Base-by-base conservation (phyloP, 2,888 invertebrate species). In the Pteria penguin region DNA sequence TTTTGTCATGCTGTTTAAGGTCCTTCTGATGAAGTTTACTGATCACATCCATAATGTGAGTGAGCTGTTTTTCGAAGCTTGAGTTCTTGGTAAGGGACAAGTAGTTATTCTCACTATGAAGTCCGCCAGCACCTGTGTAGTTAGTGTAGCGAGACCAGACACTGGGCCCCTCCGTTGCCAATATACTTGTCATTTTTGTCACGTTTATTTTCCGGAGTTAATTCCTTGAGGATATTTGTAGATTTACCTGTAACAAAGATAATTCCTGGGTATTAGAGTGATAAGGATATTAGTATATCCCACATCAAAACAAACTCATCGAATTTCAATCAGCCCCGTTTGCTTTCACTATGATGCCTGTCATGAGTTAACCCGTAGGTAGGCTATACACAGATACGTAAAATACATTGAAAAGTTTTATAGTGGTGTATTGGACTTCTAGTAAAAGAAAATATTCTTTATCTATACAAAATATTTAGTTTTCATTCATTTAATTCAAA, bases 41-140 rank as follows among this genome's bases (percentile, higher is more conserved):
- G 36, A 65, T n/a, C 18, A 36, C 45, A 22, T 32, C 36, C 2
- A 65, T 65, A 11, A 36, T 22, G 18, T 36, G 36, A 36, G 27
- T 27, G 26, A 65, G 36, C 27, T 65, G 65, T 36, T 65, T 65
- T 36, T 65, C 27, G 11, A 36, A 27, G n/a, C 65, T 22, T 2
- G 45, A 36, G 26, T 65, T 33, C 45, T 26, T 65, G 14, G 65
- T 26, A 45, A 36, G 4, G 26, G 65, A 36, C 45, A 36, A 26
- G 31, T 45, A 36, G 32, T n/a, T 65, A 26, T 32, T 65, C 45
- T 65, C 65, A 65, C 65, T 65, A 24, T 65, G 65, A 33, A 65
- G 65, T 45, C 65, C 65, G 24, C 27, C 5, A 33, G 27, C 33
- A 26, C 36, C 65, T 26, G 36, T 65, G 27, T 65, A 36, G 26